phyloP scores from a whole-genome alignment of 2,888 invertebrate species.

The Melanostoma mellinum region DNA sequence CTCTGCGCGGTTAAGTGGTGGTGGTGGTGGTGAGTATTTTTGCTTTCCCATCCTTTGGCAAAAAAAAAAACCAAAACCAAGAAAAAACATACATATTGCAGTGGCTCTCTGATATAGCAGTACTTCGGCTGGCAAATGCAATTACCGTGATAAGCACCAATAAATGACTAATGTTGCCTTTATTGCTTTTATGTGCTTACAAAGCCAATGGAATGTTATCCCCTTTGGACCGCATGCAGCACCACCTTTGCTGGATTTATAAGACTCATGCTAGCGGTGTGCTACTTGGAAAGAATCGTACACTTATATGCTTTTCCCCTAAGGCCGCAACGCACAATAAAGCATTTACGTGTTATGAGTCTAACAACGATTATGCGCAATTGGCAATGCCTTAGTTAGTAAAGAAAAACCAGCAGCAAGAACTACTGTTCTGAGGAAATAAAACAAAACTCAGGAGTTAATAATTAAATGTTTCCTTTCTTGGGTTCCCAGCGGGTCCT shows the following conservation, averaged over 20 bases:
- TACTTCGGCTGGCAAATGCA: constrained; percentile 64
- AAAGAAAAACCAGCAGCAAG: constrained; percentile 30
- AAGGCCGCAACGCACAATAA: constrained; percentile 34
- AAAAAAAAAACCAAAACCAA: constrained; percentile 34
- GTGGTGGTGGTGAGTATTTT: constrained; percentile 14
- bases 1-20: constrained; percentile 12
- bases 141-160: constrained; percentile 72
- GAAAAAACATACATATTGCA: constrained; percentile 34
- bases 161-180: constrained; percentile 71
- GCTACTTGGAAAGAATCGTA: constrained; percentile 26
- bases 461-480: constrained; percentile 58
- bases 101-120: constrained; percentile 38
- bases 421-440: constrained; percentile 16
- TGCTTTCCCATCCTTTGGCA: constrained; percentile 52
- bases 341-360: constrained; percentile 55
- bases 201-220: constrained; percentile 56
- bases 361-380: constrained; percentile 48
- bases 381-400: constrained; percentile 37
- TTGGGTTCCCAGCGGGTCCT: neutral
- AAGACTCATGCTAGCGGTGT: constrained; percentile 31
- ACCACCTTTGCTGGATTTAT: constrained; percentile 48
- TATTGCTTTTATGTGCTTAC: constrained; percentile 66
- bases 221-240: constrained; percentile 42
- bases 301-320: constrained; percentile 21
- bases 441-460: constrained; percentile 24